Base-by-base conservation (phyloP, 2,797 vertebrate genomes). In the Parauchenoglanis ngamensis region DNA sequence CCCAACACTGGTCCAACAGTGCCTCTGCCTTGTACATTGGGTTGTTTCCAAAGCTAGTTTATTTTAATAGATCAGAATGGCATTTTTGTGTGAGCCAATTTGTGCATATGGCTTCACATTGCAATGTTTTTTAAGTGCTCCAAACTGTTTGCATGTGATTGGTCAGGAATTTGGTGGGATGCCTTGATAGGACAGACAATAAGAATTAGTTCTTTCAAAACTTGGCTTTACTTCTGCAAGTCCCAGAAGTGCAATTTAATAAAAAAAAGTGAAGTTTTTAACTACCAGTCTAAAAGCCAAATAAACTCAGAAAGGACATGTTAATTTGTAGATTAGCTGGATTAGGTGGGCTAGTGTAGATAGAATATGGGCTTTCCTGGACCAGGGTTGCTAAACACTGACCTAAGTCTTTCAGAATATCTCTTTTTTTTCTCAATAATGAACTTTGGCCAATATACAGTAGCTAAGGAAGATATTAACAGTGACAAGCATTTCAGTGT, bases 361-460 rank as follows among this genome's bases (percentile, higher is more conserved):
- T 21, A 35, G 28, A 63, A 19, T 17, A 25, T 65, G 19, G 75
- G n/a, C 7, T 77, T 77, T 79, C 28, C 54, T 79, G 79, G 46
- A 83, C 81, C 63, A 83, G 63, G 63, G 63, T 83, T 83, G 81
- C 61, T 52, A 68, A 81, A 67, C 63, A 68, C 61, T 83, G 81
- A 83, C n/a, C 61, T n/a, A 46, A 63, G 23, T 63, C 56, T 25
- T 61, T 61, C 40, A n/a, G 57, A 63, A 44, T 40, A 40, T n/a
- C 11, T 80, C 35, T 80, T 23, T 57, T 80, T 80, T 61, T 61
- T 44, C 57, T 46, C 57, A 44, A 8, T 44, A 61, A 3, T 54
- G 75, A 77, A 56, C 75, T 56, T 28, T 77, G n/a, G 28, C 28
- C 25, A 28, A 13, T 76, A 17, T 54, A 2, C 25, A 77, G 52